A percentile compares a stretch with the other conserved stretches of the same genome.
Evolutionary conservation across 2,797 vertebrate species (phyloP).

Genomic region (Diglossa cyanea): DNA sequence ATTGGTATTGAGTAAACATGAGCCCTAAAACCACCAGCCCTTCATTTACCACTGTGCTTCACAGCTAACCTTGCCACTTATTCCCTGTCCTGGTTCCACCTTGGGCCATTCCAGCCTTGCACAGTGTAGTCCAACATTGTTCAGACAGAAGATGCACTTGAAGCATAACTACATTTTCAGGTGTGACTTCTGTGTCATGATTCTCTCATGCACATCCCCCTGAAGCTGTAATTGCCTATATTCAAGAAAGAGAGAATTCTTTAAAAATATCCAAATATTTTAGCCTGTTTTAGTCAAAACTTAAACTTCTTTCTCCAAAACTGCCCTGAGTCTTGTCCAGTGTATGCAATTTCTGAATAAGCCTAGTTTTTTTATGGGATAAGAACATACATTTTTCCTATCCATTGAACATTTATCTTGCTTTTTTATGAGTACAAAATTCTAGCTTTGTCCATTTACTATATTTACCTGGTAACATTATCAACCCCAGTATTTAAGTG

Average conservation of each 20-base stretch:
- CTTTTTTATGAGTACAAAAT: background rate
- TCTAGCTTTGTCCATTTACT: background rate
- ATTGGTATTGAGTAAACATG: background rate
- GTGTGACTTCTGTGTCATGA: background rate
- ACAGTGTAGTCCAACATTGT: background rate
- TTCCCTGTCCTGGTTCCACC: background rate
- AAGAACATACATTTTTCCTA: background rate
- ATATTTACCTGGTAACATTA: background rate
- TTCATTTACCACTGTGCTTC: background rate
- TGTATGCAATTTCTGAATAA: background rate
- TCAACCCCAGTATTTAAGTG: background rate
- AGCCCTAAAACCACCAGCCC: background rate
- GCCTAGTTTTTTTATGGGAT: background rate
- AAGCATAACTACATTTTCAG: background rate
- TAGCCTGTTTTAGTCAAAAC: background rate
- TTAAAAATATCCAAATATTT: background rate
- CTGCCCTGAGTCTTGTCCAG: background rate
- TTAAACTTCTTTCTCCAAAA: background rate
- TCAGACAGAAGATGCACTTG: background rate
- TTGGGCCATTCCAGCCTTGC: background rate
- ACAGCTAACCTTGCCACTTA: background rate
- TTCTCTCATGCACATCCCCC: background rate
- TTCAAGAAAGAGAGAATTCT: background rate
- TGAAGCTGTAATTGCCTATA: background rate
- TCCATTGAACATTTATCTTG: background rate